Base-by-base conservation (phyloP, 2,797 vertebrate genomes). In the Alectoris magna region DNA sequence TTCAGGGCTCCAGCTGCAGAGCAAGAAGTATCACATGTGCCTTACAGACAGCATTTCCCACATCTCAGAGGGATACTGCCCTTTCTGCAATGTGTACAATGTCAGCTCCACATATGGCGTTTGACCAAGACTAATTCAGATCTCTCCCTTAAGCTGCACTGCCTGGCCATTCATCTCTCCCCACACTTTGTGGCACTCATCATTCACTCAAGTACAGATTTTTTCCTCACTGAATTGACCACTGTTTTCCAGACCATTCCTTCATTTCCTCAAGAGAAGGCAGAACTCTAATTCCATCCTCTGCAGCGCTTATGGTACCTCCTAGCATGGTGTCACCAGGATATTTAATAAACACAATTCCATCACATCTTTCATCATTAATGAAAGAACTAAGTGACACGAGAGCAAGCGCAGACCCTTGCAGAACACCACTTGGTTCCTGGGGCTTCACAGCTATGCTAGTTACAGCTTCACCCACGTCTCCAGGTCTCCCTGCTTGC, bases 1-100 rank as follows among this genome's bases (percentile, higher is more conserved):
- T 38, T 70, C 68, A 44, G 84, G 36, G 31, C 74, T 93, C 39
- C 78, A 76, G 71, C 75, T 91, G 84, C 15, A 79, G 36, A 70
- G 51, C 64, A 73, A 70, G 51, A 49, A 63, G 73, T 67, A 44
- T 14, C 74, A 66, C 7, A 3, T 84, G 55, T 84, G 55, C 71
- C 70, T 78, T 21, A 63, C 67, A 72, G 34, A 84, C 71, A 68
- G 38, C 67, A 72, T 66, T 62, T 38, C 51, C 4, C 3, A 24
- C 55, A 49, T 22, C 78, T 62, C 67, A 66, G 53, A 19, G 5
- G 2, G 48, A 49, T n/a, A 39, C 69, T 84, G 75, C 51, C 56
- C 81, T 73, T 76, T 79, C 74, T 75, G 56, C 64, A 90, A 53
- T 1, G 9, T 1, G 2, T 11, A n/a, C 17, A 11, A n/a, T 24